Conservation (phyloP, 2,797 vertebrate genomes). For the Pangasius mekongensis region DNA sequence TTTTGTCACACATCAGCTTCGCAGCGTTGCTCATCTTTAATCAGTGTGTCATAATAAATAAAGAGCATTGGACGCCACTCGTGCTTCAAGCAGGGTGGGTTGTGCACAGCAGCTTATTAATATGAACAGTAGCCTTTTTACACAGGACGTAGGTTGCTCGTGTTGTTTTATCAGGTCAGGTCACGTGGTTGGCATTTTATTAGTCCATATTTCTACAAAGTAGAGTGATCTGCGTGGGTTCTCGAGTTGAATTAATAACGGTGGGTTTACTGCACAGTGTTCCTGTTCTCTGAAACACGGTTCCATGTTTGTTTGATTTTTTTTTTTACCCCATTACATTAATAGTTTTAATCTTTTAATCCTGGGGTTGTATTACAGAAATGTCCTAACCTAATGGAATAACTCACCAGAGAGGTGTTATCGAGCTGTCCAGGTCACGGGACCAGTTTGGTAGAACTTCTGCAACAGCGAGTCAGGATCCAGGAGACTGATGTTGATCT, state of each 20-base stretch:
- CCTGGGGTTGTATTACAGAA: background rate
- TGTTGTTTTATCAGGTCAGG: constrained; percentile 27
- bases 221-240: background rate
- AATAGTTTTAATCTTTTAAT: background rate
- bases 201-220: constrained; percentile 8
- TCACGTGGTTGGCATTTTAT: constrained; percentile 34
- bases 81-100: constrained; percentile 20
- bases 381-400: background rate
- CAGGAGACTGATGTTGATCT: background rate
- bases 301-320: background rate
- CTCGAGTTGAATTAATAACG: background rate
- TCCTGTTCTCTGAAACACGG: background rate
- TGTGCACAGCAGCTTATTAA: constrained; percentile 43
- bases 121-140: constrained; percentile 36
- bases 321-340: background rate
- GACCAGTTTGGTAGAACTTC: background rate
- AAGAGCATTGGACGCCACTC: constrained; percentile 34
- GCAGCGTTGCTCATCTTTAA: constrained; percentile 46
- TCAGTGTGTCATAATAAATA: constrained; percentile 38
- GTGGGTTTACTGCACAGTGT: background rate
- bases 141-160: constrained; percentile 24
- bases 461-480: background rate
- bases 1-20: constrained; percentile 37
- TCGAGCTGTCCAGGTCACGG: background rate
- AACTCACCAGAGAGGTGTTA: background rate